These are phyloP conservation scores for Betta splendens DNA, from an alignment of 2,797 vertebrate species.

Conservation along the genomic window DNA sequence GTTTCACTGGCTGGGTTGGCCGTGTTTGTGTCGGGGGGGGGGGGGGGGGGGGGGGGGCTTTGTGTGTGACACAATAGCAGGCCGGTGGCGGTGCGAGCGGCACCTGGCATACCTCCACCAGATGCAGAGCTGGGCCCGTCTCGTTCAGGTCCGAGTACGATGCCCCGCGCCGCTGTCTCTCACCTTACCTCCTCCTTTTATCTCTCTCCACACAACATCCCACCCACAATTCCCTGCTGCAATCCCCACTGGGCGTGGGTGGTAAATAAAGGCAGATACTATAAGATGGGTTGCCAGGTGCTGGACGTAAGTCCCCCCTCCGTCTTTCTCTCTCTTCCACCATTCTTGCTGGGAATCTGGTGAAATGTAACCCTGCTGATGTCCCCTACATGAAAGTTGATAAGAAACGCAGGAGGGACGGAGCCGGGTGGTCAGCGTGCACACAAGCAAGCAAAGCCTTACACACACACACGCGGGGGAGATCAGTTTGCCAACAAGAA, in stretches of 20 bases:
- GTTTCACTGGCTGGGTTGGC: slow-evolving; percentile 39
- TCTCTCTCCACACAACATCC: slow-evolving; percentile 20
- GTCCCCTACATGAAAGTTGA: slow-evolving; percentile 43
- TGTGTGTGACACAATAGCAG: slow-evolving; percentile 63
- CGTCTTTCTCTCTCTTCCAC: not conserved
- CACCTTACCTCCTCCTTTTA: slow-evolving; percentile 48
- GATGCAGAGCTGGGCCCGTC: slow-evolving; percentile 36
- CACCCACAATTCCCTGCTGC: slow-evolving; percentile 20
- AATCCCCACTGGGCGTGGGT: slow-evolving; percentile 13
- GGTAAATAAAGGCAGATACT: slow-evolving; percentile 43
- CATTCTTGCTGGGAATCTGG: slow-evolving; percentile 51
- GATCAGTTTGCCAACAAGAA: slow-evolving; percentile 58
- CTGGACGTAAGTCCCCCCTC: slow-evolving; percentile 34
- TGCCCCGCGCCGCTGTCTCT: slow-evolving; percentile 25
- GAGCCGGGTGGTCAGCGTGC: slow-evolving; percentile 35
- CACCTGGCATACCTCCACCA: slow-evolving; percentile 71
- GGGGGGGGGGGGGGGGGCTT: slow-evolving; percentile 37
- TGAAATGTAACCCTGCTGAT: slow-evolving; percentile 78
- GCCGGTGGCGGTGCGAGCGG: slow-evolving; percentile 64
- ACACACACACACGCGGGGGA: slow-evolving; percentile 5
- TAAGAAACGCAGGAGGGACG: slow-evolving; percentile 59
- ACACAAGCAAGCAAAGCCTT: slow-evolving; percentile 6
- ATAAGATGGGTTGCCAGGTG: slow-evolving; percentile 70
- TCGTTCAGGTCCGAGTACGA: no score
- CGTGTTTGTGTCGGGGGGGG: slow-evolving; percentile 15